Evolutionary conservation across 2,888 invertebrate species (phyloP).

Genomic region (Druceiella hillmani): DNA sequence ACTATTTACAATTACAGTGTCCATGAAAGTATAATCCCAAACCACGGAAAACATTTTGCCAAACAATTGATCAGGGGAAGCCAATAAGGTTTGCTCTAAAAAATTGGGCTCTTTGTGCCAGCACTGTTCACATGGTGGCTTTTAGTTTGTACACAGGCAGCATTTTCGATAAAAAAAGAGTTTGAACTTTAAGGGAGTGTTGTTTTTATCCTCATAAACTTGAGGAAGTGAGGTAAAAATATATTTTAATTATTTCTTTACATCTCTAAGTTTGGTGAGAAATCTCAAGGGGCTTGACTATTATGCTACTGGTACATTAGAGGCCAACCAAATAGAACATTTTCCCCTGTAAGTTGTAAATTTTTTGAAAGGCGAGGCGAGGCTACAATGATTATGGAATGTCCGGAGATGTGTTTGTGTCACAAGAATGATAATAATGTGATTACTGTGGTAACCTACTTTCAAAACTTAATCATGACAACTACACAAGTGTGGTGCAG

Average conservation of each 20-base stretch:
- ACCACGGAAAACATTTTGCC: too few species aligned
- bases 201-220: constrained; percentile 13
- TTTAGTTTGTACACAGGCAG: constrained; percentile 11
- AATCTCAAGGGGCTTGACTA: constrained; percentile 13
- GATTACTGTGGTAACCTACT: constrained; percentile 16
- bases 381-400: constrained; percentile 15
- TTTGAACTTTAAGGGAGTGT: constrained; percentile 12
- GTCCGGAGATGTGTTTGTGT: constrained; percentile 15
- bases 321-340: constrained; percentile 15
- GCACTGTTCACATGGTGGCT: constrained; percentile 11
- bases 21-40: too few species aligned
- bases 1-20: too few species aligned
- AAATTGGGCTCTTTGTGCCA: constrained; percentile 17
- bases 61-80: too few species aligned
- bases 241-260: constrained; percentile 16
- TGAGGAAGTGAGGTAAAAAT: constrained; percentile 15
- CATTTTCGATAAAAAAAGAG: too few species aligned
- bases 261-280: constrained; percentile 14
- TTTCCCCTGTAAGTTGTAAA: constrained; percentile 17
- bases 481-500: constrained; percentile 14
- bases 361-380: constrained; percentile 14
- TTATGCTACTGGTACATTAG: constrained; percentile 14
- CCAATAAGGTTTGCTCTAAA: constrained; percentile 17
- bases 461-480: too few species aligned
- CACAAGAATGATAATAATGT: constrained; percentile 16